A percentile compares a stretch with the other conserved stretches of the same genome.
These are phyloP conservation scores for Cecropterus lyciades DNA, from an alignment of 1,140 invertebrate genomes.

Conservation along the genomic window DNA sequence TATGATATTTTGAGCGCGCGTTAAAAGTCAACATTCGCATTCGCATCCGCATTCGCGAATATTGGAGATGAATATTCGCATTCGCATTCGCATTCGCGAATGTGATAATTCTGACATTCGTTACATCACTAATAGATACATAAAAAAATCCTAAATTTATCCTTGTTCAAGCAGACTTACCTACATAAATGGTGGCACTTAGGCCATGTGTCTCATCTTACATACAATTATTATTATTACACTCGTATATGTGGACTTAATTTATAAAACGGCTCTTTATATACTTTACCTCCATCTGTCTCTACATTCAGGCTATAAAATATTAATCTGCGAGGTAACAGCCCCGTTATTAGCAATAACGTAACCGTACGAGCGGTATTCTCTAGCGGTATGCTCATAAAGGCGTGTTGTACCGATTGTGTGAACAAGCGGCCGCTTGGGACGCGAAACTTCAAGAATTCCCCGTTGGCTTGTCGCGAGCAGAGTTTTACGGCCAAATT, in stretches of 20 bases:
- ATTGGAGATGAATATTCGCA: too few relatives aligned
- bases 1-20: too few relatives aligned
- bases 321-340: constrained; percentile 44
- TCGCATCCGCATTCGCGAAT: too few relatives aligned
- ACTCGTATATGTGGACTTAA: not conserved
- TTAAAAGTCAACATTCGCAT: too few relatives aligned
- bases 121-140: too few relatives aligned
- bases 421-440: constrained; percentile 74
- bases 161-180: too few relatives aligned
- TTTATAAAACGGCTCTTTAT: not conserved
- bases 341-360: constrained; percentile 62
- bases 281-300: not conserved
- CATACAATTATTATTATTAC: too few relatives aligned
- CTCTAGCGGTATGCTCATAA: constrained; percentile 65
- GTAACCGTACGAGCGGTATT: constrained; percentile 59
- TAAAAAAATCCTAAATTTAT: too few relatives aligned
- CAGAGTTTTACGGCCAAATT: constrained; percentile 85
- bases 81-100: too few relatives aligned
- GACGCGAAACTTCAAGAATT: constrained; percentile 74
- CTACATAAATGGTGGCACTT: too few relatives aligned
- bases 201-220: too few relatives aligned
- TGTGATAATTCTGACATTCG: too few relatives aligned
- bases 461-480: constrained; percentile 73
- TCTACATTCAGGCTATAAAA: constrained; percentile 31
- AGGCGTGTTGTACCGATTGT: constrained; percentile 66